Evolutionary conservation across 2,113 vertebrate genomes (phyloP).

Genomic region (Cyanocitta stelleri): DNA sequence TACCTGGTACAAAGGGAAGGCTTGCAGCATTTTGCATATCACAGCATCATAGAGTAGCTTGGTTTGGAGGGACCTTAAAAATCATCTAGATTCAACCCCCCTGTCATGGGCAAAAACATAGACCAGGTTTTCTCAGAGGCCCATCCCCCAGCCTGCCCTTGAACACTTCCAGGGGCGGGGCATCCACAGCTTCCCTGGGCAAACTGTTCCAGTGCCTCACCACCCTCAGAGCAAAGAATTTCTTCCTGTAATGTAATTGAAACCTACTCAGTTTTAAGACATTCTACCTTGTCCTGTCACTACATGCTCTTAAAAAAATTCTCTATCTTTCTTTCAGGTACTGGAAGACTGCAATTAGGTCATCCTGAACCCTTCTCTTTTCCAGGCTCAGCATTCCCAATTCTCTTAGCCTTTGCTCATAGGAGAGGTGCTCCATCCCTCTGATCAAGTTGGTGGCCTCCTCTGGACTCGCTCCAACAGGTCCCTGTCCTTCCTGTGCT

Average conservation of each 20-base stretch:
- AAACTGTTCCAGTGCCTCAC: background rate
- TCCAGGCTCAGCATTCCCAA: background rate
- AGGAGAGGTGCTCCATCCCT: background rate
- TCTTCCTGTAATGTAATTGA: background rate
- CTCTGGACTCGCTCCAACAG: accelerated
- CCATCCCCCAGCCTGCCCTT: background rate
- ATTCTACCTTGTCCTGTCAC: background rate
- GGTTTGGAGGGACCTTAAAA: background rate
- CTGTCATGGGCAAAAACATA: background rate
- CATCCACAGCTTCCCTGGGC: background rate
- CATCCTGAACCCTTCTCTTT: background rate
- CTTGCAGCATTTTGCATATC: background rate
- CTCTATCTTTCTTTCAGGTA: background rate
- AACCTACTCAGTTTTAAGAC: background rate
- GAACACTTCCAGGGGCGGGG: background rate
- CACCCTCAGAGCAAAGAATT: background rate
- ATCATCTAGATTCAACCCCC: background rate
- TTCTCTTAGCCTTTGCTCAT: background rate
- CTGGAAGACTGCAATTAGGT: background rate
- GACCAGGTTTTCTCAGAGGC: background rate
- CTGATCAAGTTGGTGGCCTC: accelerated
- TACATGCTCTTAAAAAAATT: background rate
- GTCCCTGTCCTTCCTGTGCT: background rate
- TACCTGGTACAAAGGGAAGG: background rate
- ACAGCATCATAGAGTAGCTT: background rate